Evolutionary conservation across 2,888 invertebrate genomes (phyloP).

Genomic region (Dynastes maya): DNA sequence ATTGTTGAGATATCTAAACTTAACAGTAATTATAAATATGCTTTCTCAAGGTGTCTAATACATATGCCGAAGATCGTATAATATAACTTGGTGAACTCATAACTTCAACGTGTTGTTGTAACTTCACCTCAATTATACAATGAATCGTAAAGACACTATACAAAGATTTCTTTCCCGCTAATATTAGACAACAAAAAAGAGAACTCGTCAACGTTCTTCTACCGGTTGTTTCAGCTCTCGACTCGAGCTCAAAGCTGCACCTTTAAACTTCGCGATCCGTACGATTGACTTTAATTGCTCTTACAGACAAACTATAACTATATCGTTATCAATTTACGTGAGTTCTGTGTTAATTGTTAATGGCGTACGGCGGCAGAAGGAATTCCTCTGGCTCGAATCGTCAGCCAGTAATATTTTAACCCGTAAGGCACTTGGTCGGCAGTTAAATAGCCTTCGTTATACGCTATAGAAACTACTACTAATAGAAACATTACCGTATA

Average conservation of each 20-base stretch:
- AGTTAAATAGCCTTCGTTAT: background rate
- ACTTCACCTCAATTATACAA: no score
- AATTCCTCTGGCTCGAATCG: constrained; percentile 9
- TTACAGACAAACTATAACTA: constrained; percentile 59
- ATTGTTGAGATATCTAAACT: no score
- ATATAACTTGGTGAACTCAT: no score
- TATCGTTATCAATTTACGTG: constrained; percentile 61
- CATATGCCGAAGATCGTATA: no score
- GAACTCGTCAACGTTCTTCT: no score
- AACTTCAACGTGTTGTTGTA: no score
- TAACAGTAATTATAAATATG: no score
- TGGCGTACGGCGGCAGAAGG: constrained; percentile 30
- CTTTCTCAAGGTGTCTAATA: no score
- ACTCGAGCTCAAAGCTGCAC: background rate
- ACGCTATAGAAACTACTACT: background rate
- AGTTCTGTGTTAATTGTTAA: constrained; percentile 58
- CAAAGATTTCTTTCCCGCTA: no score
- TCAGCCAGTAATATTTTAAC: background rate
- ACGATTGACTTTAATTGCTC: constrained; percentile 46
- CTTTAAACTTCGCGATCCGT: background rate
- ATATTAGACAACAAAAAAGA: no score
- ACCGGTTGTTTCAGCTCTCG: no score
- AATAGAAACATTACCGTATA: constrained; percentile 15
- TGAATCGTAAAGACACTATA: no score
- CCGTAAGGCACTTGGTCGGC: background rate